Percentiles rank a stretch among this genome's conserved stretches.
phyloP scores from a whole-genome alignment of 2,888 invertebrate genomes.

The Mantis religiosa region DNA sequence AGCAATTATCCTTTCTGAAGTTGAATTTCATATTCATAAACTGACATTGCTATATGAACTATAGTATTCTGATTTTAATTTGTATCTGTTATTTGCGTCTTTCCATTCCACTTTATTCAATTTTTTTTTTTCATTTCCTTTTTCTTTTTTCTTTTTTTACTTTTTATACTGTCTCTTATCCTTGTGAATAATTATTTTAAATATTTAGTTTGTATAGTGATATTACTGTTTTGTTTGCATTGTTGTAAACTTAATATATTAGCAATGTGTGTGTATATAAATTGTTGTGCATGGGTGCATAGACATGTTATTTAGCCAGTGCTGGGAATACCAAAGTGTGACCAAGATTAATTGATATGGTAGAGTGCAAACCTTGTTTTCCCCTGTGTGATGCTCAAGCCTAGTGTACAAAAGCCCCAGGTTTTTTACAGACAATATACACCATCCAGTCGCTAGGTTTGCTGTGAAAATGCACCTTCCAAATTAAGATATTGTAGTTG shows the following conservation, averaged over 20 bases:
- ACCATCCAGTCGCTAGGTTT: background rate
- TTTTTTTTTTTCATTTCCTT: background rate
- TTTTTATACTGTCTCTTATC: background rate
- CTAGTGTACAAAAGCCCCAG: background rate
- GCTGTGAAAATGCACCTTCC: background rate
- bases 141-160: background rate
- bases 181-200: background rate
- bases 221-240: background rate
- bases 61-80: background rate
- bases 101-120: background rate
- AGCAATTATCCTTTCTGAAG: background rate
- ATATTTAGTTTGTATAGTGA: background rate
- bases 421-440: background rate
- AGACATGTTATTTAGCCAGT: background rate
- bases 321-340: background rate
- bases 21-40: background rate
- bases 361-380: background rate
- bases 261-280: background rate
- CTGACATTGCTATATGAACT: background rate
- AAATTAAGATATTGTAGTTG: background rate
- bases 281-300: background rate
- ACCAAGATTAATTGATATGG: slow-evolving; percentile 1
- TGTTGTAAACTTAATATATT: background rate
- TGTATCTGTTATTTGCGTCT: background rate
- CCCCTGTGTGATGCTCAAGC: background rate